These are phyloP conservation scores for Euzophera pinguis DNA, from an alignment of 2,888 invertebrate genomes.

Conservation along the genomic window DNA sequence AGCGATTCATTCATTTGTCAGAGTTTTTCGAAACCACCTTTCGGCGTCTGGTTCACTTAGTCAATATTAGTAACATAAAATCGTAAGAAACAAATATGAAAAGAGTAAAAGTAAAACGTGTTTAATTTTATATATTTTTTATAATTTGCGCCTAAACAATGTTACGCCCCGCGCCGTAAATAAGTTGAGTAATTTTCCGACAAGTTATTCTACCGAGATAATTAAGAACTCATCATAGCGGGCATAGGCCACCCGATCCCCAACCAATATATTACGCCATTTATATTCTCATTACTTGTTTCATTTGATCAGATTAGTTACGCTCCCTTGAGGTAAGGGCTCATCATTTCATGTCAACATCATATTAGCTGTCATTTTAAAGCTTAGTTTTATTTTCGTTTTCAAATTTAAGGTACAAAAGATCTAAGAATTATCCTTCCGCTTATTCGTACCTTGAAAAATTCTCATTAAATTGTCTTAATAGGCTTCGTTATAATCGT, in stretches of 20 bases:
- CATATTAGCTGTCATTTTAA: conserved; percentile 48
- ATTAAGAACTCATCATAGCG: conserved; percentile 28
- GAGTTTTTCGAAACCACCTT: no score
- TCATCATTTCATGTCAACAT: conserved; percentile 62
- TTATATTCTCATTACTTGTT: conserved; percentile 74
- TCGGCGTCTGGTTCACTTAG: no score
- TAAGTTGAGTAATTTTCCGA: neutral
- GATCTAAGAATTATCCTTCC: conserved; percentile 6
- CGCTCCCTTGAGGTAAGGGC: conserved; percentile 55
- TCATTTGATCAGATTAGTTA: conserved; percentile 69
- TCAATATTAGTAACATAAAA: no score
- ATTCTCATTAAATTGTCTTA: no score
- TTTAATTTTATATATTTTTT: no score
- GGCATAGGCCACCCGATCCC: conserved; percentile 50
- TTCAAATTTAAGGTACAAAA: conserved; percentile 10
- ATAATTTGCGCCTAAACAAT: no score
- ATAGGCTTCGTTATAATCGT: no score
- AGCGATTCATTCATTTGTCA: no score
- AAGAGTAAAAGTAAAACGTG: no score
- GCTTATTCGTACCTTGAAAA: neutral
- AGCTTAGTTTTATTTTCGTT: conserved; percentile 46
- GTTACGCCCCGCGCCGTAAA: no score
- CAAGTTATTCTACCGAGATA: conserved; percentile 19
- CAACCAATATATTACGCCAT: conserved; percentile 70
- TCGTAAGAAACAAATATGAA: no score